These are phyloP conservation scores for Drosophila seguyi DNA, from an alignment of 1,140 invertebrate species.

Conservation along the genomic window DNA sequence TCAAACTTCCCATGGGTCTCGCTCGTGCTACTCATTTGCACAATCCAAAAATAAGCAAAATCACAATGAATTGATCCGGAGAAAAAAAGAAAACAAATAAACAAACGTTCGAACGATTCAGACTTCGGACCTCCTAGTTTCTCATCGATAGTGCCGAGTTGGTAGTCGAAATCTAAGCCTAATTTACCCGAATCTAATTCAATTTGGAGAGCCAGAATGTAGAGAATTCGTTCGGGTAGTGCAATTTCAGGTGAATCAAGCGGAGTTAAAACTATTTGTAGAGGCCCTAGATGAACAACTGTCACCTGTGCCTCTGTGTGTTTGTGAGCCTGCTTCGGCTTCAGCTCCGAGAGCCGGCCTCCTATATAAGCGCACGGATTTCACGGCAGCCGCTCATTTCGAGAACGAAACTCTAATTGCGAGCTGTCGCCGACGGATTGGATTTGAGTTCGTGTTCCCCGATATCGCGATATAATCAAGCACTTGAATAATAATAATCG, in stretches of 20 bases:
- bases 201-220: conserved; percentile 1
- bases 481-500: conserved; percentile 33
- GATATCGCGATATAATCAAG: conserved; percentile 37
- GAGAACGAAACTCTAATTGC: conserved; percentile 56
- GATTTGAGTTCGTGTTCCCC: conserved; percentile 25
- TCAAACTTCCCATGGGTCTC: conserved; percentile 16
- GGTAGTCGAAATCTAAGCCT: conserved; percentile 6
- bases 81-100: conserved; percentile 27
- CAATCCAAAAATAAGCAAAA: conserved; percentile 26
- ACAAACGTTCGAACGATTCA: conserved; percentile 17
- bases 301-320: conserved; percentile 5
- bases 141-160: conserved; percentile 8
- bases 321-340: conserved; percentile 1
- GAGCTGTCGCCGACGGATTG: conserved; percentile 22
- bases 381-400: conserved; percentile 42
- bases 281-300: conserved; percentile 37
- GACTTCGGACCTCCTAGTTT: conserved; percentile 16
- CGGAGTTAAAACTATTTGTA: conserved; percentile 15
- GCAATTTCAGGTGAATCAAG: conserved; percentile 15
- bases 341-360: background rate
- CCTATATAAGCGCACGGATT: conserved; percentile 44
- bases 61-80: conserved; percentile 4
- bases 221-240: conserved; percentile 2
- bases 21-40: conserved; percentile 67
- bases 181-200: background rate